Evolutionary conservation across 1,140 invertebrate genomes (phyloP).

Genomic region (Ectropis grisescens): DNA sequence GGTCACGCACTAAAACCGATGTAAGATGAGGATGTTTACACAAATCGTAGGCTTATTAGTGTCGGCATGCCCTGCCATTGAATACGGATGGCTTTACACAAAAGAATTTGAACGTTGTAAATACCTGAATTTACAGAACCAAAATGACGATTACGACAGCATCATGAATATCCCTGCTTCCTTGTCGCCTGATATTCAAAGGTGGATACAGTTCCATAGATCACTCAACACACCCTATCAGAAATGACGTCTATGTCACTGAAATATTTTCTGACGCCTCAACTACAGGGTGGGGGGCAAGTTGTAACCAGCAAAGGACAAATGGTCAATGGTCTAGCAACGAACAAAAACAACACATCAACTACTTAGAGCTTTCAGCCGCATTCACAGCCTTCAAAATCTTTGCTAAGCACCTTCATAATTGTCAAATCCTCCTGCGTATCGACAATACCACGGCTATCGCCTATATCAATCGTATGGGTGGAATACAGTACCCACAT

Average conservation of each 20-base stretch:
- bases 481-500: slow-evolving; percentile 4
- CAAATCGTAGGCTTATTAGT: slow-evolving; percentile 4
- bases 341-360: slow-evolving; percentile 11
- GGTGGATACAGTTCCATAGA: slow-evolving; percentile 3
- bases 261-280: slow-evolving; percentile 38
- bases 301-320: slow-evolving; percentile 10
- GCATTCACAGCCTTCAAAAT: slow-evolving; percentile 6
- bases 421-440: slow-evolving; percentile 16
- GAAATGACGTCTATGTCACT: slow-evolving; percentile 9
- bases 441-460: slow-evolving; percentile 10
- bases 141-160: slow-evolving; percentile 8
- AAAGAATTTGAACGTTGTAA: slow-evolving; percentile 7
- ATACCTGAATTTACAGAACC: slow-evolving; percentile 2
- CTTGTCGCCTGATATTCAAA: slow-evolving; percentile 3
- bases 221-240: neutral
- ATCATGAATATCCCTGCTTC: neutral
- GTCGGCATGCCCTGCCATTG: slow-evolving; percentile 8
- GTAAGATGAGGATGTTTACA: slow-evolving; percentile 8
- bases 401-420: slow-evolving; percentile 6
- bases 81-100: slow-evolving; percentile 10
- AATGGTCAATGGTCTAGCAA: slow-evolving; percentile 18
- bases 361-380: slow-evolving; percentile 5
- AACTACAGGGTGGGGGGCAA: slow-evolving; percentile 23
- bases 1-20: slow-evolving; percentile 2
- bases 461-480: slow-evolving; percentile 9